A percentile compares a stretch with the other conserved stretches of the same genome.
phyloP scores from a whole-genome alignment of 2,113 vertebrate genomes.

The Athene cunicularia region DNA sequence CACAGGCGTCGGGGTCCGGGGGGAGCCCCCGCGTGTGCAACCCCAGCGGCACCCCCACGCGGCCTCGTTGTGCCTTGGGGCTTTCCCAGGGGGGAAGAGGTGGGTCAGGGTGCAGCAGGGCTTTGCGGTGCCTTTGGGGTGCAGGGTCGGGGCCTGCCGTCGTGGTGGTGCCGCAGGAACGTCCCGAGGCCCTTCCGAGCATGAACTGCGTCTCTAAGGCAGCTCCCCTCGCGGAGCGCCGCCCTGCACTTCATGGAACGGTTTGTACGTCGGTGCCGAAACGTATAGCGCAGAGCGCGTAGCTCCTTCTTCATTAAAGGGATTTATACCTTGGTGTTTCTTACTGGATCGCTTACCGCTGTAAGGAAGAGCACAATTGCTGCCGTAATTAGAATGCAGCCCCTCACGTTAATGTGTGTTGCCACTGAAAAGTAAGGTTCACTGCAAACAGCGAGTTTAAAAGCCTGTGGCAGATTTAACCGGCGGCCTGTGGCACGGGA shows the following conservation, averaged over 20 bases:
- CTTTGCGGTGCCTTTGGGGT: not conserved
- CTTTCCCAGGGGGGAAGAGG: accelerated
- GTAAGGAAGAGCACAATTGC: slow-evolving; percentile 18
- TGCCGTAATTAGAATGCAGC: slow-evolving; percentile 27
- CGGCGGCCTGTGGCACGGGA: not conserved
- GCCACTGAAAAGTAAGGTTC: not conserved
- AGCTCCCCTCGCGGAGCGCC: not conserved
- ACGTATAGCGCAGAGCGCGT: not conserved
- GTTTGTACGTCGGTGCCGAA: not conserved
- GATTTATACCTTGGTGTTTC: not conserved
- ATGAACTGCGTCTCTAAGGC: not conserved
- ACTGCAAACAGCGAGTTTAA: not conserved
- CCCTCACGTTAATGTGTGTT: slow-evolving; percentile 2
- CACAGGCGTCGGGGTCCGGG: accelerated
- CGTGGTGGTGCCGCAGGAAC: accelerated
- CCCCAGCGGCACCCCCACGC: accelerated
- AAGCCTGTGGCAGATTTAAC: not conserved
- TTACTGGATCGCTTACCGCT: slow-evolving; percentile 23
- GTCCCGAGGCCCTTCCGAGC: not conserved
- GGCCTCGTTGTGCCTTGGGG: accelerated
- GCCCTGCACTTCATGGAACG: not conserved
- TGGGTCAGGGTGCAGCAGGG: accelerated
- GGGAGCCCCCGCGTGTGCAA: accelerated
- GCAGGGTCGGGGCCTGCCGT: accelerated
- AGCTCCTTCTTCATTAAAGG: not conserved